Conservation (phyloP, 2,113 vertebrate genomes). For the Cromileptes altivelis region DNA sequence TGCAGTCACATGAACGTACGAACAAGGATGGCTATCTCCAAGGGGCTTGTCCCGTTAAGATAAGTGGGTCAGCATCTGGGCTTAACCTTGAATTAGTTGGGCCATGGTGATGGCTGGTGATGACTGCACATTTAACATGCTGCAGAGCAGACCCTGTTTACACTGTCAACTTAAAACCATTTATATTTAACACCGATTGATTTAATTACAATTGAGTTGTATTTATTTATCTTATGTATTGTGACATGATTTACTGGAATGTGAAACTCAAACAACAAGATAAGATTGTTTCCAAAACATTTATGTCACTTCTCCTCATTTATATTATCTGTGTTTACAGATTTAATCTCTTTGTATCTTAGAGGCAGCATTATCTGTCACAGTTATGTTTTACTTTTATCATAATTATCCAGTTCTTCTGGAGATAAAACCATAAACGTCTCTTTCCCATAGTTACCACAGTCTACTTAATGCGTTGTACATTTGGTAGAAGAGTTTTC, state of each 20-base stretch:
- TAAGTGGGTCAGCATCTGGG: constrained; percentile 24
- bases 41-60: neutral
- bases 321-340: too few relatives aligned
- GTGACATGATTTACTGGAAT: neutral
- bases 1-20: neutral
- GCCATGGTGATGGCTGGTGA: neutral
- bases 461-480: neutral
- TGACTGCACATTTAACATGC: constrained; percentile 9
- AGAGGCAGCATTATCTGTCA: too few relatives aligned
- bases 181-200: neutral
- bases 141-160: neutral
- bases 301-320: too few relatives aligned
- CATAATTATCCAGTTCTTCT: neutral
- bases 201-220: neutral
- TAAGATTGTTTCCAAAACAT: neutral
- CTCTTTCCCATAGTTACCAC: neutral
- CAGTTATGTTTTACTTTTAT: neutral
- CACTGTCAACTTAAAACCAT: neutral
- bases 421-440: neutral
- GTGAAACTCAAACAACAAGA: neutral
- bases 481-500: neutral
- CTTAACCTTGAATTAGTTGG: constrained; percentile 20
- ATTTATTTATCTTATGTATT: neutral
- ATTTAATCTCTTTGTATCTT: neutral
- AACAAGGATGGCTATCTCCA: neutral